Conservation (phyloP, 2,888 invertebrate genomes). For the Cheilosia variabilis region DNA sequence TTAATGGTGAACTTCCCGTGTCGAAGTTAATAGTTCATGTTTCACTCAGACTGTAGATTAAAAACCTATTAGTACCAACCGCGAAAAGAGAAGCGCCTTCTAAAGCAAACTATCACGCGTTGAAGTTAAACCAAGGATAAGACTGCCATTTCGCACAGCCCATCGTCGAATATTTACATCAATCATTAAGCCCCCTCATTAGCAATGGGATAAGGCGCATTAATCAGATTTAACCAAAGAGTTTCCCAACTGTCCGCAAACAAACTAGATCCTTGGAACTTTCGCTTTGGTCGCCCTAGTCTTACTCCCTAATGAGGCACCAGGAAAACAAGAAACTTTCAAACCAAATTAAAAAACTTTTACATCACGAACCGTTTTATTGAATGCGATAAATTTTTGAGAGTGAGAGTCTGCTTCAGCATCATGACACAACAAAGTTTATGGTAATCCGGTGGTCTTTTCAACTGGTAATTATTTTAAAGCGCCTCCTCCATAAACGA, state of each 20-base stretch:
- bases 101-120: slow-evolving; percentile 8
- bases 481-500: slow-evolving; percentile 15
- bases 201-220: slow-evolving; percentile 48
- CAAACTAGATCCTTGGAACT: slow-evolving; percentile 19
- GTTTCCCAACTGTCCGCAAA: slow-evolving; percentile 44
- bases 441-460: slow-evolving; percentile 18
- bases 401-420: background rate
- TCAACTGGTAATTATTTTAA: slow-evolving; percentile 43
- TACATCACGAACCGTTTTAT: slow-evolving; percentile 63
- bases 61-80: slow-evolving; percentile 32
- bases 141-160: slow-evolving; percentile 14
- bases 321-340: slow-evolving; percentile 41
- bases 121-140: slow-evolving; percentile 22
- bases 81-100: slow-evolving; percentile 9
- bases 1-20: slow-evolving; percentile 8
- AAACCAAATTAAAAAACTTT: slow-evolving; percentile 68
- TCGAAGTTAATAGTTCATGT: slow-evolving; percentile 1
- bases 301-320: slow-evolving; percentile 52
- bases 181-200: slow-evolving; percentile 50
- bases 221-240: slow-evolving; percentile 61
- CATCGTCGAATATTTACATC: slow-evolving; percentile 41
- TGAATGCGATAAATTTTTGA: slow-evolving; percentile 56
- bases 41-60: slow-evolving; percentile 17
- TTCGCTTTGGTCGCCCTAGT: background rate
- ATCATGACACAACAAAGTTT: slow-evolving; percentile 5